Evolutionary conservation across 2,888 invertebrate genomes (phyloP).

Genomic region (Eilema depressum): DNA sequence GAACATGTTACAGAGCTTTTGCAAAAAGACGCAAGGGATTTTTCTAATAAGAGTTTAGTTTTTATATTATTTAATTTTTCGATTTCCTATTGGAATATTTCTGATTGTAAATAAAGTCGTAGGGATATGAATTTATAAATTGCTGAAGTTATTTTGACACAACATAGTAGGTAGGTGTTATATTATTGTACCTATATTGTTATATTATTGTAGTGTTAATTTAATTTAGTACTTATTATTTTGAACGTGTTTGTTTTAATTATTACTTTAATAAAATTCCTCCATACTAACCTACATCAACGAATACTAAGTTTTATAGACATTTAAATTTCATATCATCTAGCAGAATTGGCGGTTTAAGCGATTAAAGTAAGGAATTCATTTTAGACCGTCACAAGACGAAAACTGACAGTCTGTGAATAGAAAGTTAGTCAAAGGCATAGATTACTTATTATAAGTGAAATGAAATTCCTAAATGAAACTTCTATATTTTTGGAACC

Average conservation of each 20-base stretch:
- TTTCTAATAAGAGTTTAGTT: constrained; percentile 36
- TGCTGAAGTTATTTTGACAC: not conserved
- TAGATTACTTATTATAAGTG: not conserved
- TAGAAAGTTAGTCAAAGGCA: not conserved
- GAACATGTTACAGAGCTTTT: constrained; percentile 50
- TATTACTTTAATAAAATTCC: no score
- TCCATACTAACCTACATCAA: no score
- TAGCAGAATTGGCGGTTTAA: not conserved
- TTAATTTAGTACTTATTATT: no score
- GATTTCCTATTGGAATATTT: constrained; percentile 9
- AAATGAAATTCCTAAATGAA: not conserved
- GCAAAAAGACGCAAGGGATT: constrained; percentile 64
- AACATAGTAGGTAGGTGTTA: not conserved
- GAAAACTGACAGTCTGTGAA: not conserved
- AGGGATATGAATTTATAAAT: not conserved
- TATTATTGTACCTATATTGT: no score
- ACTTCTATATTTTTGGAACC: not conserved
- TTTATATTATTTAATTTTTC: not conserved
- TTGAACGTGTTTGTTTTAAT: no score
- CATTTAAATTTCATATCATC: not conserved
- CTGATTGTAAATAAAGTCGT: not conserved
- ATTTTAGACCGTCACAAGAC: not conserved
- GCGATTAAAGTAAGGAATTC: not conserved
- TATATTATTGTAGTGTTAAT: no score
- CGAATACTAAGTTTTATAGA: no score